These are phyloP conservation scores for Melanotaenia pygmaea DNA, from an alignment of 2,797 vertebrate species.

Conservation along the genomic window DNA sequence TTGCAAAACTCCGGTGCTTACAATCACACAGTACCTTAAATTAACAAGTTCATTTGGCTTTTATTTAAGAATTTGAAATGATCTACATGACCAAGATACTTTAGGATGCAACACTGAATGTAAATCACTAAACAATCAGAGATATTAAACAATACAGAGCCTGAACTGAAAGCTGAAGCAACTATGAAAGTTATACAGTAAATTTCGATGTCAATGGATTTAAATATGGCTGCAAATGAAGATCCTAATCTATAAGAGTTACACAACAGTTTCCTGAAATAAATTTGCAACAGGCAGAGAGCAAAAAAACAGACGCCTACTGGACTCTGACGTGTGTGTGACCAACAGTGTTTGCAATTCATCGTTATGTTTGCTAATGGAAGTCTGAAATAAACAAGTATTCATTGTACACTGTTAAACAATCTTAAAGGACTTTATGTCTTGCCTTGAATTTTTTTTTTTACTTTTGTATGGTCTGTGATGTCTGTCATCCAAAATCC, in stretches of 20 bases:
- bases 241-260: not conserved
- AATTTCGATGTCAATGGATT: not conserved
- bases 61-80: not conserved
- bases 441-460: not conserved
- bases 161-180: not conserved
- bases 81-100: not conserved
- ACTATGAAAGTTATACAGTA: not conserved
- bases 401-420: not conserved
- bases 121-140: not conserved
- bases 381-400: slow-evolving; percentile 4
- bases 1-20: not conserved
- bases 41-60: not conserved
- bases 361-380: slow-evolving; percentile 34
- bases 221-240: not conserved
- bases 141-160: not conserved
- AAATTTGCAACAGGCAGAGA: not conserved
- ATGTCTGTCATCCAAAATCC: slow-evolving; percentile 11
- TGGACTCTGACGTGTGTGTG: not conserved
- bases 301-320: not conserved
- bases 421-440: not conserved
- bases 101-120: not conserved
- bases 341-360: slow-evolving; percentile 14
- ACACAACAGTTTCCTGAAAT: not conserved
- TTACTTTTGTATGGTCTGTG: no score
- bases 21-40: not conserved